Evolutionary conservation across 1,140 invertebrate genomes (phyloP), one percentile per base, ranked within the genome.

Genomic region (Diorhabda sublineata): DNA sequence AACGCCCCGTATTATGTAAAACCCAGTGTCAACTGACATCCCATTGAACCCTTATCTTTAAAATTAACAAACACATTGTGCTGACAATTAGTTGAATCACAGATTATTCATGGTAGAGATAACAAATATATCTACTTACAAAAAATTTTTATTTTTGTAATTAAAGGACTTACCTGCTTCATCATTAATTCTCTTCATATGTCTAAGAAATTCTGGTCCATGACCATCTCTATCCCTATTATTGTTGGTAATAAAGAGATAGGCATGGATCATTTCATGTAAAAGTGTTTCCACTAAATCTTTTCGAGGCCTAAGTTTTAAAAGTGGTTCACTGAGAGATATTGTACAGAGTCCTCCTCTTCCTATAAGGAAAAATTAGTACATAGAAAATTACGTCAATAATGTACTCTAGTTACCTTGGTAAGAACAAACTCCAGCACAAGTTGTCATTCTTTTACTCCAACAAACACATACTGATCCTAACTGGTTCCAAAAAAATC

Each of bases 251-350:
- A 99, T 85, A 84, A 98, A 99, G 61, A 98, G 86, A 81, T 90
- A 98, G 0, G 96, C 98, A 83, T 99, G 98, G 69, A 99, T 99
- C 98, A 99, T 99, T 84, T 99, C 98, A 83, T 99, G 98, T 84
- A 99, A 81, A n/a, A 99, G 83, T 0, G 97, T 99, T 83, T 99
- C 94, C 0, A 98, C 87, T 1, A 98, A 81, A 83, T 98, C 96
- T 81, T 95, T 97, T 65, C 97, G 85, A 3, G 96, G 93, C 63
- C 98, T 83, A 3, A 98, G 81, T 82, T 96, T 96, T 0, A 99
- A 82, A 8, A 99, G 82, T 0, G 97, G 96, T 77, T 90, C 88
- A 81, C 96, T 98, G 3, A 99, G 81, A 4, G 90, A 85, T 60
- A 96, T 92, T 6, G 90, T 88, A 76, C 96, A 96, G 9, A 93